phyloP scores from a whole-genome alignment of 2,797 vertebrate species.

The Sebastes reedi region DNA sequence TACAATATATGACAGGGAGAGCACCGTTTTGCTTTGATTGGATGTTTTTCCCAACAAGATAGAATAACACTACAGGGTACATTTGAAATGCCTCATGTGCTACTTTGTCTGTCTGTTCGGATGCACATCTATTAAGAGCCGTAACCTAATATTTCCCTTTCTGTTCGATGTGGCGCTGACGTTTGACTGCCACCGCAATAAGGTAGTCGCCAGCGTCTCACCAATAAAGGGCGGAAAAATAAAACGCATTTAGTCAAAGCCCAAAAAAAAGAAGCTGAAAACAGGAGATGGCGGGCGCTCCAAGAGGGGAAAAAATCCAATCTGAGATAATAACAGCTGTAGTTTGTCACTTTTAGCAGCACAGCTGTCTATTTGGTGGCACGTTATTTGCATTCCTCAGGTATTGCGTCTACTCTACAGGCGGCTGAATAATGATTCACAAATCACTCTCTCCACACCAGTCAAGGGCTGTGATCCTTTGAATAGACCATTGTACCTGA shows the following conservation, averaged over 20 bases:
- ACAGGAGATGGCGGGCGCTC: slow-evolving; percentile 68
- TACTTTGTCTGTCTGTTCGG: slow-evolving; percentile 44
- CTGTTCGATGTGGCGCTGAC: slow-evolving; percentile 47
- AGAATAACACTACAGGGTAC: slow-evolving; percentile 44
- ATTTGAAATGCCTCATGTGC: slow-evolving; percentile 45
- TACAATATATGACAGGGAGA: slow-evolving; percentile 52
- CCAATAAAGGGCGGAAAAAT: slow-evolving; percentile 60
- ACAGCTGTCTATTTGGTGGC: slow-evolving; percentile 90
- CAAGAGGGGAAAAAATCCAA: slow-evolving; percentile 79
- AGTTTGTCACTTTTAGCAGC: slow-evolving; percentile 90
- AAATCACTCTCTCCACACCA: slow-evolving; percentile 98
- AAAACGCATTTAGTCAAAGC: slow-evolving; percentile 77
- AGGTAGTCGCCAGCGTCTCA: slow-evolving; percentile 61
- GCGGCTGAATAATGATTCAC: slow-evolving; percentile 99
- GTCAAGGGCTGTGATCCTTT: slow-evolving; percentile 98
- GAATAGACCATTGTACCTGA: slow-evolving; percentile 99
- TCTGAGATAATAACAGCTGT: slow-evolving; percentile 90
- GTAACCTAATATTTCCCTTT: slow-evolving; percentile 73
- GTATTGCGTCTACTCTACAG: slow-evolving; percentile 93
- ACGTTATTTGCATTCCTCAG: slow-evolving; percentile 99
- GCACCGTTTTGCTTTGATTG: slow-evolving; percentile 51
- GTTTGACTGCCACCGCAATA: slow-evolving; percentile 63
- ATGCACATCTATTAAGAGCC: slow-evolving; percentile 63
- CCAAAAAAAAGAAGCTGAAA: slow-evolving; percentile 66
- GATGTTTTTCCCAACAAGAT: slow-evolving; percentile 56